Percentiles rank a stretch among this genome's conserved stretches.
Conservation (phyloP, 2,797 vertebrate genomes). For the Melopsittacus undulatus region DNA sequence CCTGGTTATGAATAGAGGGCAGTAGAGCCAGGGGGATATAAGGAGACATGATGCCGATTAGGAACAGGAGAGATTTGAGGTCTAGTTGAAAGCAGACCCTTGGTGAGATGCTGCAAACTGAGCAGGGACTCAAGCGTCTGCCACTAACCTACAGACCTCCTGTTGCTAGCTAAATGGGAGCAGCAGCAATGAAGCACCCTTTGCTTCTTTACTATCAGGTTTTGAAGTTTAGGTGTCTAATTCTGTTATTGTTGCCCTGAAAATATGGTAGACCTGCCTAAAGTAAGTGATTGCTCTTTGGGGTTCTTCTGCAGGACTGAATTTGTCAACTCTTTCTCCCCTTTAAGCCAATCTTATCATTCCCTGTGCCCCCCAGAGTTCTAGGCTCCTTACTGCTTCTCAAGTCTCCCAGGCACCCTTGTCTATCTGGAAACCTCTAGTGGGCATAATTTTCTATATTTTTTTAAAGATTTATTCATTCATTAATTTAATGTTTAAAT, state of each 20-base stretch:
- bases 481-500: neutral
- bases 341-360: neutral
- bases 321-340: neutral
- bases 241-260: neutral
- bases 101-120: neutral
- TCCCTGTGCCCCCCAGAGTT: neutral
- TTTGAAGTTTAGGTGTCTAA: neutral
- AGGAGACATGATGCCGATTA: neutral
- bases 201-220: neutral
- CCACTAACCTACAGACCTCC: neutral
- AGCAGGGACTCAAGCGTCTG: neutral
- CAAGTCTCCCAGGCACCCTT: neutral
- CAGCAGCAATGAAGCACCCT: neutral
- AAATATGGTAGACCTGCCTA: neutral
- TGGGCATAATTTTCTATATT: neutral
- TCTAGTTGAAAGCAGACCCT: neutral
- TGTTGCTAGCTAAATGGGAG: neutral
- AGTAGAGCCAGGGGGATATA: neutral
- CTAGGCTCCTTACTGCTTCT: neutral
- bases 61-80: neutral
- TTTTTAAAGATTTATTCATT: neutral
- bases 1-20: neutral
- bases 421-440: neutral
- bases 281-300: neutral
- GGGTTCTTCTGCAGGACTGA: neutral